Conservation (phyloP, 1,140 invertebrate species). For the fruit fly (Drosophila melanogaster) region DNA sequence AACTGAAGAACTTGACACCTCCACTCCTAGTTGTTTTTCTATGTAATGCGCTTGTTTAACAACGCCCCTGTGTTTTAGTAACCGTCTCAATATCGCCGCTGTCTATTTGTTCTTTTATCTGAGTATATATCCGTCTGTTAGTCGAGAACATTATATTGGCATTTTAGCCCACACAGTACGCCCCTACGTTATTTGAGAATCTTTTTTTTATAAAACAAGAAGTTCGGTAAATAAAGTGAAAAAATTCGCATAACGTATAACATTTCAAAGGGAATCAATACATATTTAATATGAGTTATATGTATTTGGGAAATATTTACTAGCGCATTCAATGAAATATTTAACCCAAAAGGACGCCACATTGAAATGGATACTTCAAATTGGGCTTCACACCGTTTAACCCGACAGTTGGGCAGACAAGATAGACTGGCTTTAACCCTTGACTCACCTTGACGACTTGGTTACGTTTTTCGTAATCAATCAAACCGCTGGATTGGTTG, state of each 20-base stretch:
- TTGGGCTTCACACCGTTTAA: background rate
- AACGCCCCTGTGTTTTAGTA: conserved; percentile 7
- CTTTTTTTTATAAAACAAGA: background rate
- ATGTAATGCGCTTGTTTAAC: conserved; percentile 52
- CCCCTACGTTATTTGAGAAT: background rate
- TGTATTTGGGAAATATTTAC: background rate
- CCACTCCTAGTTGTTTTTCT: conserved; percentile 4
- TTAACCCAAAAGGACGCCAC: conserved; percentile 35
- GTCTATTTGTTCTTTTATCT: conserved; percentile 8
- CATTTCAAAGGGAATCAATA: too few relatives aligned
- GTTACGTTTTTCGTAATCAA: conserved; percentile 77
- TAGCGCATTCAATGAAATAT: conserved; percentile 6
- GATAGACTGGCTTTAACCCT: conserved; percentile 10
- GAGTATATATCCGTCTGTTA: conserved; percentile 10
- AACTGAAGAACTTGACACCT: conserved; percentile 10
- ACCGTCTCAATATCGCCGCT: conserved; percentile 23
- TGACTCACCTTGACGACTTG: conserved; percentile 77
- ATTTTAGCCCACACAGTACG: background rate
- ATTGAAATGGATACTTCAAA: conserved; percentile 56
- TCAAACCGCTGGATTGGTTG: conserved; percentile 45
- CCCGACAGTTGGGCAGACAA: background rate
- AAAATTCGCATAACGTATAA: background rate
- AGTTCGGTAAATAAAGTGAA: background rate
- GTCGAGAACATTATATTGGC: conserved; percentile 14
- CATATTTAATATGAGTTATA: too few relatives aligned